Evolutionary conservation across 2,797 vertebrate species (phyloP), one percentile per base, ranked within the genome.

Genomic region (Girardinus metallicus): DNA sequence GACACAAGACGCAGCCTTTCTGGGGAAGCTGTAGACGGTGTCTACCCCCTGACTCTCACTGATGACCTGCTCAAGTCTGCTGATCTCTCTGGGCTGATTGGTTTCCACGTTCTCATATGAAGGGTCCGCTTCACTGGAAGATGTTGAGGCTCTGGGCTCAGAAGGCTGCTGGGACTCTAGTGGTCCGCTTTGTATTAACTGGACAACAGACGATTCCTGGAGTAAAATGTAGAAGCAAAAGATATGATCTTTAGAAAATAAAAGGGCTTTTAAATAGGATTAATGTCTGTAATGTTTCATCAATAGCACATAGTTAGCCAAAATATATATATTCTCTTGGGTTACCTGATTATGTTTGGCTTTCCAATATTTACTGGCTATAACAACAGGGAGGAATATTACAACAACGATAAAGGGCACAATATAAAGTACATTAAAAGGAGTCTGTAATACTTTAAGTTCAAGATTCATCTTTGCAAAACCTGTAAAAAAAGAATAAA

Each of bases 341-440:
- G 21, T 85, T 80, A 92, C 91, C 91, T 80, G 73, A 26, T 21
- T 4, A 0, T 3, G 15, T n/a, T 16, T 10, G 1, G 0, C 0
- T 41, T 21, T 0, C 1, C 4, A 13, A 7, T 0, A 0, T n/a
- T 1, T 4, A 15, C 8, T 62, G 10, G 8, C 1, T 4, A 76
- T 1, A 0, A 0, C 0, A 13, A 55, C 11, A 55, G 11, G 15
- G 5, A 0, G 0, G 23, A 79, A 0, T 1, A 0, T 0, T 5
- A 26, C 2, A 39, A 1, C 60, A 8, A 36, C 3, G n/a, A n/a
- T n/a, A n/a, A n/a, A n/a, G n/a, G n/a, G n/a, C n/a, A n/a, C n/a
- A n/a, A n/a, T 9, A 4, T 0, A 26, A 0, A 0, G 0, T 0
- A 0, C 0, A 29, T 0, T 0, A 44, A 0, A 10, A 60, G 0